Percentiles rank a stretch among this genome's conserved stretches.
These are phyloP conservation scores for Origma solitaria DNA, from an alignment of 2,113 vertebrate species.

Conservation along the genomic window DNA sequence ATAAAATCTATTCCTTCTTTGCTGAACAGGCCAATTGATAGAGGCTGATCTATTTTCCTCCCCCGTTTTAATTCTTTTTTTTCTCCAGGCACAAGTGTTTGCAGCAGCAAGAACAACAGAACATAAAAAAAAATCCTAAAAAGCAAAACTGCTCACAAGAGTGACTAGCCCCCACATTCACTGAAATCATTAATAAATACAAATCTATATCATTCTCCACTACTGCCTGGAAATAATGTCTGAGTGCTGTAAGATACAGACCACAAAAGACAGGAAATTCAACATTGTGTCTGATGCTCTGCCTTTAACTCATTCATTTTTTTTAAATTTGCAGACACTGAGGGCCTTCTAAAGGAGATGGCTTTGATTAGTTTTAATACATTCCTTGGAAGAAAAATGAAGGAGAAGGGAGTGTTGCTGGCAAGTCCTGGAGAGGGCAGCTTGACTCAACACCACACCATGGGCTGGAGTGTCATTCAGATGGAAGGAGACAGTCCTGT, in stretches of 20 bases:
- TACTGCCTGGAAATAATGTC: background rate
- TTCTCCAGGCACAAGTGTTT: conserved; percentile 38
- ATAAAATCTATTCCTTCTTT: conserved; percentile 71
- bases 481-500: background rate
- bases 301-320: background rate
- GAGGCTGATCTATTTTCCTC: conserved; percentile 63
- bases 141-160: background rate
- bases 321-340: background rate
- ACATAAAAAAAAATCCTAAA: background rate
- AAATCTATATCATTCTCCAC: background rate
- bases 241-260: background rate
- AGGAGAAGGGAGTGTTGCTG: background rate
- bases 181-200: conserved; percentile 27
- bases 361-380: background rate
- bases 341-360: background rate
- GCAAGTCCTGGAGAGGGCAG: background rate
- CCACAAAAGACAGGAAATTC: conserved; percentile 37
- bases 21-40: conserved; percentile 68
- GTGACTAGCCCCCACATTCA: background rate
- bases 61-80: conserved; percentile 24
- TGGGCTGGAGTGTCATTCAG: accelerated
- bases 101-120: conserved; percentile 24
- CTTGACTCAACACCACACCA: background rate
- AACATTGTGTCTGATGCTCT: background rate
- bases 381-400: background rate